Base-by-base conservation (phyloP, 2,797 vertebrate species). In the Bucorvus abyssinicus region DNA sequence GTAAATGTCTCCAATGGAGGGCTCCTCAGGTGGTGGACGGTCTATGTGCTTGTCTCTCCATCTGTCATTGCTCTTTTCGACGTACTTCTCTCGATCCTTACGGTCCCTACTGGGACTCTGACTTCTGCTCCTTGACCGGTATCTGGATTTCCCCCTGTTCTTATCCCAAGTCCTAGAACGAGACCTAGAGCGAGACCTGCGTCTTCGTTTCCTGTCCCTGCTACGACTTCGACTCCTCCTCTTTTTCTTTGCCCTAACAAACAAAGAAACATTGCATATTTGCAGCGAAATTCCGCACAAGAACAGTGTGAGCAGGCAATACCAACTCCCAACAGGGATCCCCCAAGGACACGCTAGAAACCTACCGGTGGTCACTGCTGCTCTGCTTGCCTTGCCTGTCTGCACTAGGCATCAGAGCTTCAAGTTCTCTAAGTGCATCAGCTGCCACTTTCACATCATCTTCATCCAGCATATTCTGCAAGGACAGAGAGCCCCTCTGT, bases 11-110 rank as follows among this genome's bases (percentile, higher is more conserved):
- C 99, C 99, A 0, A 99, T 99, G 42, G 99, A 98, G 1, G 99
- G 99, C 79, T 99, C 99, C 93, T 99, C 99, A 0, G 99, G 99
- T 0, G 99, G 99, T 0, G 99, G 99, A 0, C 99, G 98, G 89
- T 99, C 99, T 60, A 99, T 98, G 2, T 99, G 99, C 91, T 99
- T 99, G 93, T 99, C 99, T 82, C 98, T 98, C 99, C 99, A 99
- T 10, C 98, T 98, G 68, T 99, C 99, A 3, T 34, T 93, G 84
- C 75, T 92, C 86, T 94, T 97, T 20, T 98, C 98, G 0, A 49
- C 2, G 7, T 97, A 92, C 21, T 92, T 98, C 2, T 98, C 98
- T 52, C 95, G 96, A 23, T 98, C 98, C 87, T 91, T 97, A 17
- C 96, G 97, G 59, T 97, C 98, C 71, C 97, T 98, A 19, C 78